phyloP scores from a whole-genome alignment of 1,140 invertebrate genomes.

The Temnothorax curvispinosus region DNA sequence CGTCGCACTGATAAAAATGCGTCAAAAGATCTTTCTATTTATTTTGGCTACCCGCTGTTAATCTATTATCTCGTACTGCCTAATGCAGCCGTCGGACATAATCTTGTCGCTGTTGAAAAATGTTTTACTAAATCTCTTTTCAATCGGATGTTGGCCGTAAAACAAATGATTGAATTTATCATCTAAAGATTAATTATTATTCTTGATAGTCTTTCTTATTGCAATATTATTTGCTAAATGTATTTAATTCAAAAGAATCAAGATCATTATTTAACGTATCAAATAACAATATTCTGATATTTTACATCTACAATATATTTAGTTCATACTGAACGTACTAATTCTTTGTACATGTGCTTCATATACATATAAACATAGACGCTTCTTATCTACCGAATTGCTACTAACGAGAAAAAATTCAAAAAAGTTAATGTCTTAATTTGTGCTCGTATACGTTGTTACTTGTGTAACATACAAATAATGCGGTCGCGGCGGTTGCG shows the following conservation, averaged over 20 bases:
- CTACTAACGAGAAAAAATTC: not conserved
- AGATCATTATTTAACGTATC: not conserved
- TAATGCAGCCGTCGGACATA: constrained; percentile 4
- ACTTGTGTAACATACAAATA: constrained; percentile 56
- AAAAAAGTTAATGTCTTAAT: constrained; percentile 51
- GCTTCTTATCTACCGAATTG: not conserved
- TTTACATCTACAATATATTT: not conserved
- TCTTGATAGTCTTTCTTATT: not conserved
- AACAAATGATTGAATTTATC: not conserved
- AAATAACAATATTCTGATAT: not conserved
- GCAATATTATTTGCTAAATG: not conserved
- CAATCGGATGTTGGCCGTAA: not conserved
- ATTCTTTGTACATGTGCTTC: not conserved
- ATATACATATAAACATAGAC: not conserved
- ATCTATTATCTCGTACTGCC: constrained; percentile 62
- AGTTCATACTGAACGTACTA: not conserved
- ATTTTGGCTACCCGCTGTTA: constrained; percentile 27
- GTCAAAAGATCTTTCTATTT: constrained; percentile 61
- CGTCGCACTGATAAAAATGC: constrained; percentile 62
- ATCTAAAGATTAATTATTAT: not conserved
- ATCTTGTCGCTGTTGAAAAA: constrained; percentile 16
- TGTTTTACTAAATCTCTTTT: not conserved
- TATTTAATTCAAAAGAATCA: constrained; percentile 14
- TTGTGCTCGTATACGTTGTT: constrained; percentile 14
- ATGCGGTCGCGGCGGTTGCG: constrained; percentile 69